Evolutionary conservation across 1,140 invertebrate genomes (phyloP).

Genomic region (Cryptotermes secundus): DNA sequence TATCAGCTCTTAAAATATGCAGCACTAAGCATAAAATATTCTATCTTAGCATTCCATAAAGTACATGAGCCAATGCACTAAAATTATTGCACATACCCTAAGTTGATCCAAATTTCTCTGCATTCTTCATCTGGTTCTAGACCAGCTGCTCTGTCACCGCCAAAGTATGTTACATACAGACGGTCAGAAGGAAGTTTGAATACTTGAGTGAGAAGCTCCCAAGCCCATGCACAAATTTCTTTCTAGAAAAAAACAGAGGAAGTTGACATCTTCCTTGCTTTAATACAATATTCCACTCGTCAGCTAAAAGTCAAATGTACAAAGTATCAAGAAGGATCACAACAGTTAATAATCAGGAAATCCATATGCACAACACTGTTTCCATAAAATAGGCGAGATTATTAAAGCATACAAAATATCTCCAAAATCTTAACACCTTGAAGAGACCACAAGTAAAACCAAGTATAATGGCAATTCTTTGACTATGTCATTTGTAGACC

Average conservation of each 20-base stretch:
- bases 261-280: background rate
- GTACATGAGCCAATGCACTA: background rate
- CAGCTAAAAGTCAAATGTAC: background rate
- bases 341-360: too few relatives aligned
- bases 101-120: conserved; percentile 74
- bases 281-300: background rate
- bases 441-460: too few relatives aligned
- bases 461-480: too few relatives aligned
- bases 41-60: background rate
- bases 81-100: conserved; percentile 57
- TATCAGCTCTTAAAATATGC: too few relatives aligned
- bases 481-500: too few relatives aligned
- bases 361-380: too few relatives aligned
- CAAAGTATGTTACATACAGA: conserved; percentile 99
- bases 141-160: conserved; percentile 79
- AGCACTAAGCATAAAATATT: background rate
- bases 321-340: too few relatives aligned
- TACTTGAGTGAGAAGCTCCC: conserved; percentile 90
- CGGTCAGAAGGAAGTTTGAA: conserved; percentile 78
- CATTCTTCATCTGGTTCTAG: conserved; percentile 93
- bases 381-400: too few relatives aligned
- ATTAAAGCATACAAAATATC: too few relatives aligned
- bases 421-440: too few relatives aligned
- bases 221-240: conserved; percentile 96
- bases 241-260: conserved; percentile 55